Evolutionary conservation across 2,797 vertebrate genomes (phyloP).

Genomic region (Acipenser ruthenus): DNA sequence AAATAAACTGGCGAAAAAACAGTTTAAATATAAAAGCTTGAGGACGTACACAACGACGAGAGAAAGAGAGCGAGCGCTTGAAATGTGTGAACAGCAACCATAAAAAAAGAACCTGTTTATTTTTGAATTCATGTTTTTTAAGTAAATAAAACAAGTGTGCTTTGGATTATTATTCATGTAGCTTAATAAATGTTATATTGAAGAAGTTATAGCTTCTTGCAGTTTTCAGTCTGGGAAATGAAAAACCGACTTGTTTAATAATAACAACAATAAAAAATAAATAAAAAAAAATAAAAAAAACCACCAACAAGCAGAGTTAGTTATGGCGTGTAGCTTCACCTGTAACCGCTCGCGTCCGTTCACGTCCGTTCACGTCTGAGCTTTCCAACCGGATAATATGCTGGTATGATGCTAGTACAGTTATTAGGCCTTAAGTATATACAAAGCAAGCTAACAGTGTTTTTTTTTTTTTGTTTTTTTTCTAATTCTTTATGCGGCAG

Average conservation of each 20-base stretch:
- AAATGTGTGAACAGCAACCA: slow-evolving; percentile 72
- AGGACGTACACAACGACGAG: slow-evolving; percentile 60
- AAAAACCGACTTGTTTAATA: slow-evolving; percentile 36
- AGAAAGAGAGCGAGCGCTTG: slow-evolving; percentile 23
- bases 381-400: slow-evolving; percentile 61
- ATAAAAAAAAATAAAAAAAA: no score
- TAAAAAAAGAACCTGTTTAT: slow-evolving; percentile 48
- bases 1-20: slow-evolving; percentile 28
- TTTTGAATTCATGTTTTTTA: slow-evolving; percentile 44
- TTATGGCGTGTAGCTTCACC: slow-evolving; percentile 45
- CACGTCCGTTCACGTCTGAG: slow-evolving; percentile 63
- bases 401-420: slow-evolving; percentile 78
- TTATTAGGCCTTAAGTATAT: slow-evolving; percentile 67
- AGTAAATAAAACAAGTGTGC: slow-evolving; percentile 68
- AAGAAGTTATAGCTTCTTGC: slow-evolving; percentile 51
- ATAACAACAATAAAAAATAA: no score
- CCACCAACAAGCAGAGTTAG: neutral
- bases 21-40: slow-evolving; percentile 65
- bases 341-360: slow-evolving; percentile 57
- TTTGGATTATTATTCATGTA: slow-evolving; percentile 70
- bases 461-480: slow-evolving; percentile 35
- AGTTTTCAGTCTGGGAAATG: slow-evolving; percentile 55
- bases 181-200: slow-evolving; percentile 39
- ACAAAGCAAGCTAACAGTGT: slow-evolving; percentile 61
- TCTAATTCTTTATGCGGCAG: slow-evolving; percentile 52